Percentiles rank a stretch among this genome's conserved stretches.
phyloP scores from a whole-genome alignment of 2,797 vertebrate species.

The Melanotaenia nigrans region DNA sequence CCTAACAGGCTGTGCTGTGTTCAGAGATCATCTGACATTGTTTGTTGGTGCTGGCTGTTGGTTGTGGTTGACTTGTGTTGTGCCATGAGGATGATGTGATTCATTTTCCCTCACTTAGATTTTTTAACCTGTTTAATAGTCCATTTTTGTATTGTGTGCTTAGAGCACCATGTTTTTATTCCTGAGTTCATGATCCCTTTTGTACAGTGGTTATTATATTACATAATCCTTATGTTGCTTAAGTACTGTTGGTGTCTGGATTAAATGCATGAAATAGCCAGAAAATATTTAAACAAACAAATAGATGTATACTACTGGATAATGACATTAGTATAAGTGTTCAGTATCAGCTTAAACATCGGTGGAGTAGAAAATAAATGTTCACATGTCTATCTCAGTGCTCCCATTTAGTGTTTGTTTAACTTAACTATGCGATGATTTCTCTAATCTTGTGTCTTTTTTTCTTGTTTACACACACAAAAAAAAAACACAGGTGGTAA shows the following conservation, averaged over 20 bases:
- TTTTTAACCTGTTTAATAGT: not conserved
- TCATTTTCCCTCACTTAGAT: conserved; percentile 39
- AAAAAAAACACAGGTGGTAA: conserved; percentile 90
- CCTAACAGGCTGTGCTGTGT: conserved; percentile 83
- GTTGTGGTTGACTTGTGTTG: conserved; percentile 63
- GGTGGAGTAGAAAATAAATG: conserved; percentile 34
- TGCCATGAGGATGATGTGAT: conserved; percentile 51
- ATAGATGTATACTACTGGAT: not conserved
- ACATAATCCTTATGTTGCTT: conserved; percentile 12
- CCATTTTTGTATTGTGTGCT: conserved; percentile 13
- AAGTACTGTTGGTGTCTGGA: not conserved
- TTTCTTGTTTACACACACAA: conserved; percentile 62
- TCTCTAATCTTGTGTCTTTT: conserved; percentile 73
- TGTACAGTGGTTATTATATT: not conserved
- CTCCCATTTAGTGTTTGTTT: conserved; percentile 40
- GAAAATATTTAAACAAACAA: conserved; percentile 16
- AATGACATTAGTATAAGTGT: conserved; percentile 9
- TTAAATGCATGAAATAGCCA: conserved; percentile 44
- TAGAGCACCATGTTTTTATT: conserved; percentile 6
- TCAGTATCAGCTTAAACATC: conserved; percentile 18
- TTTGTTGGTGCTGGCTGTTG: conserved; percentile 65
- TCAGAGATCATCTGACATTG: conserved; percentile 82
- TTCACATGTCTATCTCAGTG: conserved; percentile 34
- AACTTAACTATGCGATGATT: conserved; percentile 38
- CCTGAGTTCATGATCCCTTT: not conserved